Base-by-base conservation (phyloP, 2,797 vertebrate species). In the Sarcophilus harrisii region DNA sequence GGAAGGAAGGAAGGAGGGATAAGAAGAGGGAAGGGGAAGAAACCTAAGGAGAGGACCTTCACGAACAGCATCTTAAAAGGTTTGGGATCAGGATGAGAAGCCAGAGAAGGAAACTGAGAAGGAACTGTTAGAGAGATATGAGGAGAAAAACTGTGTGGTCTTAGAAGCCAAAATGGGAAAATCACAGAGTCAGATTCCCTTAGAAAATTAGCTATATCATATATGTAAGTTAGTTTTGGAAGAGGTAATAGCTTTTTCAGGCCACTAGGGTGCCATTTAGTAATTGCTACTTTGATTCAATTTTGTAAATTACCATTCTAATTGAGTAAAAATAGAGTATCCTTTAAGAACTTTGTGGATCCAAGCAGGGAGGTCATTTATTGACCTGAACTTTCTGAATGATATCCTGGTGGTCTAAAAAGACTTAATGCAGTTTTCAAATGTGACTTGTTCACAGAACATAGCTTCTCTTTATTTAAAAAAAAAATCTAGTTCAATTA, bases 281-380 rank as follows among this genome's bases (percentile, higher is more conserved):
- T 66, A 97, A 96, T 95, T 49, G 94, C 94, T 95, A 92, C 57
- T 93, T 93, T 8, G 16, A 94, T 96, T 81, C 91, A 94, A 93
- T 60, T 90, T 92, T 87, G 91, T 55, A 95, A 96, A 94, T 97
- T 94, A 49, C 24, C 0, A 57, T 90, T 91, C 73, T 95, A 92
- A 97, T 94, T 93, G 92, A 96, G 94, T 62, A 59, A 96, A 96
- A 95, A 90, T 89, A 96, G 73, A 94, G 87, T 96, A 38, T 91
- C 94, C 49, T 89, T 52, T 52, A 28, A 73, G 91, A 91, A 92
- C 94, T 96, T 57, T 62, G 94, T 91, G 92, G 92, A 95, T 90
- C 29, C 57, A 57, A 49, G 58, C 5, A 1, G 59, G 90, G 87
- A 60, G 62, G 57, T 95, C 90, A 66, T 93, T 59, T 57, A 38